phyloP scores from a whole-genome alignment of 2,113 vertebrate species.

The Lophius piscatorius region DNA sequence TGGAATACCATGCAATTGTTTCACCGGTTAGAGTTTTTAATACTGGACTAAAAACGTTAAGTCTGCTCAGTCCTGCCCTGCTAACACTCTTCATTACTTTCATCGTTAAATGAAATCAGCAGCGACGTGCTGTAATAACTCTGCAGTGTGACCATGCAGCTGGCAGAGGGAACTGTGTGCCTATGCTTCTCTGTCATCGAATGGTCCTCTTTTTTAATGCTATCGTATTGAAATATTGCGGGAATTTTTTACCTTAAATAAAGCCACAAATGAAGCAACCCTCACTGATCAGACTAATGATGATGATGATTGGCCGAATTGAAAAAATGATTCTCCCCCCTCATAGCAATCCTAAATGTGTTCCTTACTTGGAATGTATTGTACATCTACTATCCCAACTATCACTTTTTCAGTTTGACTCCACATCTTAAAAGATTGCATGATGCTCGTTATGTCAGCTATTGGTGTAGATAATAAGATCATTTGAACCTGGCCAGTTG shows the following conservation, averaged over 20 bases:
- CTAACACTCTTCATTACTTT: constrained; percentile 46
- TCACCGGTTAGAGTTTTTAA: constrained; percentile 31
- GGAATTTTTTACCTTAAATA: background rate
- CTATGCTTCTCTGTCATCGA: no score
- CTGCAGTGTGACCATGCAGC: constrained; percentile 7
- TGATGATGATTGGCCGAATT: no score
- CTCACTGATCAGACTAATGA: background rate
- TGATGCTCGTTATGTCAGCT: no score
- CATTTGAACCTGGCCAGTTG: background rate
- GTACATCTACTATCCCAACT: no score
- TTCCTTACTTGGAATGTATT: background rate
- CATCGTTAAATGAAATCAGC: constrained; percentile 41
- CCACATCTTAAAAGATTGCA: background rate
- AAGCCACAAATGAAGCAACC: background rate
- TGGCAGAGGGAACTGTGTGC: background rate
- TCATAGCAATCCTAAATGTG: background rate
- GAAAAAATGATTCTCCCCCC: background rate
- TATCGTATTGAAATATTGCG: background rate
- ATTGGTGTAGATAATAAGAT: no score
- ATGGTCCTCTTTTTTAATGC: background rate
- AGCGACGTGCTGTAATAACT: constrained; percentile 27
- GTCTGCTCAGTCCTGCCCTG: constrained; percentile 36
- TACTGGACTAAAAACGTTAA: constrained; percentile 54
- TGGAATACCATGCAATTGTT: constrained; percentile 50
- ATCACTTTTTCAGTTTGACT: background rate